Evolutionary conservation across 2,113 vertebrate genomes (phyloP).

Genomic region (Petrocephalus zakoni): DNA sequence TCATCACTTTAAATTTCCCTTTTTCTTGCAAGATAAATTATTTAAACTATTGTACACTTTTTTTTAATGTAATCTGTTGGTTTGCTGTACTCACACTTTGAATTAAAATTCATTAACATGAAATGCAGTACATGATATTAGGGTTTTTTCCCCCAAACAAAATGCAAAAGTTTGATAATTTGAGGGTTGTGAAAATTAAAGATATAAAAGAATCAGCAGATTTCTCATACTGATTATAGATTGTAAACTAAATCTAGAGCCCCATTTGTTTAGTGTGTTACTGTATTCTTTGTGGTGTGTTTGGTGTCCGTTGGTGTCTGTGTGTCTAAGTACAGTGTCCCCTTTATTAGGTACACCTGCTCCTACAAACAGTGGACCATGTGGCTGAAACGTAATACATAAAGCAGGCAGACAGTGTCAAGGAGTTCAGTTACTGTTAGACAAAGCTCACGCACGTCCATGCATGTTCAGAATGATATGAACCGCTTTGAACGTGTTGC

Average conservation of each 20-base stretch:
- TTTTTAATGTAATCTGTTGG: constrained; percentile 51
- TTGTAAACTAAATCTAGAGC: constrained; percentile 52
- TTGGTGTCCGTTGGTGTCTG: constrained; percentile 42
- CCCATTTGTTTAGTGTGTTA: constrained; percentile 44
- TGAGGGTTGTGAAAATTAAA: constrained; percentile 63
- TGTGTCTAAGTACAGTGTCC: constrained; percentile 31
- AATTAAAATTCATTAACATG: constrained; percentile 53
- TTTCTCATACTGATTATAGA: constrained; percentile 59
- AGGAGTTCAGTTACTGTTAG: not conserved
- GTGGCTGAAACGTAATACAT: not conserved
- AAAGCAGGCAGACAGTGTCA: not conserved
- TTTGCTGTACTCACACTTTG: constrained; percentile 59
- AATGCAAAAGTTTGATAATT: constrained; percentile 52
- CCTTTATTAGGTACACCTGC: not conserved
- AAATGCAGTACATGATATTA: constrained; percentile 66
- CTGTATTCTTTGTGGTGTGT: constrained; percentile 19
- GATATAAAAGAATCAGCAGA: constrained; percentile 64
- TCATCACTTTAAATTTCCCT: constrained; percentile 62
- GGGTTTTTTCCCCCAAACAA: constrained; percentile 42
- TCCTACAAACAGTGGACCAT: not conserved
- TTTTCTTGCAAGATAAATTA: constrained; percentile 43
- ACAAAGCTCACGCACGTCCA: not conserved
- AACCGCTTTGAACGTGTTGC: not conserved
- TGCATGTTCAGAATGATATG: not conserved
- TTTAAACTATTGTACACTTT: constrained; percentile 52